Percentiles rank a stretch among this genome's conserved stretches.
Conservation (phyloP, 2,113 vertebrate species). For the human region GRCh38 chr16:55539001-55539500, state of each 20-base stretch:
- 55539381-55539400: not conserved
- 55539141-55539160: not conserved
- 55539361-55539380: not conserved
- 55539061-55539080: not conserved
- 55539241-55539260: not conserved
- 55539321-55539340: conserved; percentile 42
- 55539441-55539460: not conserved
- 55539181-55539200: conserved; percentile 12
- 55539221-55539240: conserved; percentile 50
- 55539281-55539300: conserved; percentile 29
- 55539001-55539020: not conserved
- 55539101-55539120: not conserved
- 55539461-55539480: not conserved
- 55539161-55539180: conserved; percentile 3
- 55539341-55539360: conserved; percentile 47
- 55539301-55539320: not conserved
- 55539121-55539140: not conserved
- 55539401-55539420: not conserved
- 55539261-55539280: not conserved
- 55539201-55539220: not conserved
- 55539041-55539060: not conserved
- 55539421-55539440: not conserved
- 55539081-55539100: not conserved
- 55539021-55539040: not conserved
- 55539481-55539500: not conserved